Percentiles rank a stretch among this genome's conserved stretches.
These are phyloP conservation scores for Meloidogyne floridensis DNA, from an alignment of 1,140 invertebrate species.

Conservation along the genomic window DNA sequence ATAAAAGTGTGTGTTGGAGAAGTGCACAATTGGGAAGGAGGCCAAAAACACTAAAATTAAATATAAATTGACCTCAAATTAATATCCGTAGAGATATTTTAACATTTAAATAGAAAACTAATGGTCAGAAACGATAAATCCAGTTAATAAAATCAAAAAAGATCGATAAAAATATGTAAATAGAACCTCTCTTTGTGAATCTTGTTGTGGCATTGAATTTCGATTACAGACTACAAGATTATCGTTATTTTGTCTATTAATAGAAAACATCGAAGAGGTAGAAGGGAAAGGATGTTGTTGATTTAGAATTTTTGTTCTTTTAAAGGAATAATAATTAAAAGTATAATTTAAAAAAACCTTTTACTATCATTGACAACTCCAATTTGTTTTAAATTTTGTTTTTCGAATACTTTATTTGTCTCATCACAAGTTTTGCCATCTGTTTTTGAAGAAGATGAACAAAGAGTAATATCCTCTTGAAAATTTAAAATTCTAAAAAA, in stretches of 20 bases:
- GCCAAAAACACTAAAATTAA: not conserved
- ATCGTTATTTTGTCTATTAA: not conserved
- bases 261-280: not conserved
- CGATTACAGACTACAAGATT: not conserved
- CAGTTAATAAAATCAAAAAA: too few species aligned
- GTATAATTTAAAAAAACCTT: not conserved
- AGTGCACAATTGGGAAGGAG: not conserved
- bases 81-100: too few species aligned
- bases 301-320: not conserved
- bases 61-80: too few species aligned
- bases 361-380: not conserved
- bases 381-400: not conserved
- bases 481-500: slow-evolving; percentile 27
- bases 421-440: not conserved
- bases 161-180: not conserved
- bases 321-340: not conserved
- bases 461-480: not conserved
- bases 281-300: not conserved
- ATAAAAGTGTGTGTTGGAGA: not conserved
- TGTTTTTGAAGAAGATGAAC: not conserved
- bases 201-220: not conserved
- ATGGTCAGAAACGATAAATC: too few species aligned
- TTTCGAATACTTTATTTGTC: too few species aligned
- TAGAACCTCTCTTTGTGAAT: not conserved
- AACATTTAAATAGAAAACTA: too few species aligned